These are phyloP conservation scores for Cephus pulcher DNA, from an alignment of 2,888 invertebrate genomes.

Conservation along the genomic window DNA sequence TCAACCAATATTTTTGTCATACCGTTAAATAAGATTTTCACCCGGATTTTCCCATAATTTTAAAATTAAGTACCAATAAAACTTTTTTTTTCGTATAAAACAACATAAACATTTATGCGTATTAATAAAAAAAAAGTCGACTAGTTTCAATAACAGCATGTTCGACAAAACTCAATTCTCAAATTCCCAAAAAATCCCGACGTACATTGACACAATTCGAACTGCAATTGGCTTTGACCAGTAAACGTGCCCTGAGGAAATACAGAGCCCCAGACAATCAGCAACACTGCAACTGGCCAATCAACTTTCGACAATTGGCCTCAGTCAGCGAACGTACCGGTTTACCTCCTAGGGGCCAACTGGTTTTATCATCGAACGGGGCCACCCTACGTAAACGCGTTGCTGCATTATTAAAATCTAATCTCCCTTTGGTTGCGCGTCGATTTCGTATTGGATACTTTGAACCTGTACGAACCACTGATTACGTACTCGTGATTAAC, in stretches of 20 bases:
- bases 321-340: conserved; percentile 18
- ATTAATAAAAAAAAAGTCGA: not conserved
- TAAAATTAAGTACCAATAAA: too few species aligned
- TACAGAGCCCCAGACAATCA: conserved; percentile 11
- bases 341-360: conserved; percentile 40
- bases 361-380: conserved; percentile 35
- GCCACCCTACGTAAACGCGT: conserved; percentile 38
- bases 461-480: not conserved
- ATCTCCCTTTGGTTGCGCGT: conserved; percentile 45
- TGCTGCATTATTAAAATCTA: conserved; percentile 64
- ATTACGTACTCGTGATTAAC: not conserved
- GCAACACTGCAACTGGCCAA: conserved; percentile 38
- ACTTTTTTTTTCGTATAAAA: too few species aligned
- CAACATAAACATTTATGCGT: too few species aligned
- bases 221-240: not conserved
- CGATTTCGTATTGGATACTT: not conserved
- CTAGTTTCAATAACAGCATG: not conserved
- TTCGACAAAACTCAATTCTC: not conserved
- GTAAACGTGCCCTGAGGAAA: conserved; percentile 29
- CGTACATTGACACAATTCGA: not conserved
- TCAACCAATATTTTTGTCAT: too few species aligned
- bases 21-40: not conserved
- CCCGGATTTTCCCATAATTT: not conserved
- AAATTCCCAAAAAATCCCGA: not conserved
- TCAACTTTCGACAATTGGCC: conserved; percentile 57